Percentiles rank a stretch among this genome's conserved stretches.
Conservation (phyloP, 2,888 invertebrate genomes). For the Micropterix aruncella region DNA sequence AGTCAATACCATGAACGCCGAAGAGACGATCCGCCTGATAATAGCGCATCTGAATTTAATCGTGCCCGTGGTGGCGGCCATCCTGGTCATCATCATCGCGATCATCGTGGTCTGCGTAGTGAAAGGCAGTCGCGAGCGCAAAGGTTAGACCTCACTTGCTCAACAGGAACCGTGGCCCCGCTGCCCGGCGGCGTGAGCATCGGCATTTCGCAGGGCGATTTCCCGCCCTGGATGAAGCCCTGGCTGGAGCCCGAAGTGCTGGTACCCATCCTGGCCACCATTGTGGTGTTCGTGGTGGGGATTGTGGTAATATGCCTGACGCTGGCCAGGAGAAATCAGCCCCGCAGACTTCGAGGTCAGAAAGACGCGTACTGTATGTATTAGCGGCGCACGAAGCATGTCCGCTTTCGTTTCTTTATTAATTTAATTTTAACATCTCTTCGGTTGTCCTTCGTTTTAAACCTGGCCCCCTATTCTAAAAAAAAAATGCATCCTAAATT, state of each 20-base stretch:
- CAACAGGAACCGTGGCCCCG: constrained; percentile 68
- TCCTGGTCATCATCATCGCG: constrained; percentile 86
- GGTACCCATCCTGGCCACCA: constrained; percentile 78
- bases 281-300: constrained; percentile 82
- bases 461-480: too few species aligned
- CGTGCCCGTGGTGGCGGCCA: constrained; percentile 83
- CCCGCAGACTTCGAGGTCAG: constrained; percentile 69
- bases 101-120: constrained; percentile 87
- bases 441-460: too few species aligned
- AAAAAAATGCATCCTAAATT: too few species aligned
- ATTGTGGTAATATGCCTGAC: constrained; percentile 85
- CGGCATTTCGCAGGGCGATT: constrained; percentile 31
- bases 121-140: constrained; percentile 71
- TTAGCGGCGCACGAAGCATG: constrained; percentile 26
- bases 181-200: constrained; percentile 47
- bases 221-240: constrained; percentile 64
- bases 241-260: constrained; percentile 86
- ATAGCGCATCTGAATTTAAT: constrained; percentile 86
- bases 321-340: constrained; percentile 69
- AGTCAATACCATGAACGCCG: constrained; percentile 53
- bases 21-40: constrained; percentile 77
- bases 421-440: neutral
- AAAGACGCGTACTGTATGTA: constrained; percentile 65
- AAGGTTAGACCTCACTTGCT: constrained; percentile 47
- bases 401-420: constrained; percentile 21